Evolutionary conservation across 1,140 invertebrate species (phyloP).

Genomic region (Drosophila oshimai): DNA sequence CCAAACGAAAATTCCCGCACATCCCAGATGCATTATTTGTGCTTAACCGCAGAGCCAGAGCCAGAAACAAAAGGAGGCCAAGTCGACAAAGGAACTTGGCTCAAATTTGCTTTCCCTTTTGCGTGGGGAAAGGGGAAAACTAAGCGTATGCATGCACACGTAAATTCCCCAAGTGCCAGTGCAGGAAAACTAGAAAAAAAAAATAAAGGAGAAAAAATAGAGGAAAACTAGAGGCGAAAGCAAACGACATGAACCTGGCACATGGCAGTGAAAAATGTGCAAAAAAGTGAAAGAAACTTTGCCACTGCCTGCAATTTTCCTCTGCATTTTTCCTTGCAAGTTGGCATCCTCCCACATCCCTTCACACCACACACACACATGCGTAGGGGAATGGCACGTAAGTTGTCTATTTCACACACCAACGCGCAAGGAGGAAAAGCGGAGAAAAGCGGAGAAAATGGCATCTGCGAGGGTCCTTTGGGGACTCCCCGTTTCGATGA

Average conservation of each 20-base stretch:
- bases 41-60: slow-evolving; percentile 50
- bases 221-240: neutral
- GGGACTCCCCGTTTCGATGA: slow-evolving; percentile 21
- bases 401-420: slow-evolving; percentile 74
- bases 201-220: slow-evolving; percentile 6
- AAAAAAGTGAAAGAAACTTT: slow-evolving; percentile 47
- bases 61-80: slow-evolving; percentile 20
- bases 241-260: slow-evolving; percentile 55
- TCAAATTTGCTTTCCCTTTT: slow-evolving; percentile 31
- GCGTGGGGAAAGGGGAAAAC: slow-evolving; percentile 7
- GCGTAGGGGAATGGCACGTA: slow-evolving; percentile 42
- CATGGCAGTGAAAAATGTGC: slow-evolving; percentile 71
- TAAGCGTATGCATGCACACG: slow-evolving; percentile 67
- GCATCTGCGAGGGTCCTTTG: slow-evolving; percentile 4
- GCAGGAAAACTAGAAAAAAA: slow-evolving; percentile 21
- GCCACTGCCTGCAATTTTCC: slow-evolving; percentile 36
- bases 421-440: slow-evolving; percentile 35
- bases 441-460: slow-evolving; percentile 1
- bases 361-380: neutral
- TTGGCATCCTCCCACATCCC: slow-evolving; percentile 8
- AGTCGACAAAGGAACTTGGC: slow-evolving; percentile 21
- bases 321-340: slow-evolving; percentile 25
- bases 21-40: slow-evolving; percentile 54
- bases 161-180: slow-evolving; percentile 68
- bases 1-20: slow-evolving; percentile 8